Percentiles rank a stretch among this genome's conserved stretches.
phyloP scores from a whole-genome alignment of 1,140 invertebrate species.

The Cecropterus lyciades region DNA sequence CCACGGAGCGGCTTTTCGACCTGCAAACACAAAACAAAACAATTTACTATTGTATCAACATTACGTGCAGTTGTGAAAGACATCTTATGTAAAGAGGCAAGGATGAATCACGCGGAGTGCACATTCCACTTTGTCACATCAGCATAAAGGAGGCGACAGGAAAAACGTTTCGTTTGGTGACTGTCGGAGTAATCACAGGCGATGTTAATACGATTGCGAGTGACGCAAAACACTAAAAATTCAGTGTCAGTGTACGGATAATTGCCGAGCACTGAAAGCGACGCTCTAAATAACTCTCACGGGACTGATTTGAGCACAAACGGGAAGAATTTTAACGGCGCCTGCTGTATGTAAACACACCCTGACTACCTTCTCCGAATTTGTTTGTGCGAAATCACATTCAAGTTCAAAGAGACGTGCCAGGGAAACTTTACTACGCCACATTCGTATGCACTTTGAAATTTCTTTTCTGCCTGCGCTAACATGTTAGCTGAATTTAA shows the following conservation, averaged over 20 bases:
- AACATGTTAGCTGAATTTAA: too few relatives aligned
- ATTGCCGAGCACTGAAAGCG: conserved; percentile 59
- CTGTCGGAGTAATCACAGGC: conserved; percentile 27
- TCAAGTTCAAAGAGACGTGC: background rate
- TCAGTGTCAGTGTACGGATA: conserved; percentile 56
- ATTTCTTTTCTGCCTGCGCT: background rate
- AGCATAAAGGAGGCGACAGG: conserved; percentile 27
- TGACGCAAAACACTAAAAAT: conserved; percentile 47
- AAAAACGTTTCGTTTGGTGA: conserved; percentile 15
- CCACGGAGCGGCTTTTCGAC: conserved; percentile 94
- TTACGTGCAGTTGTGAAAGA: conserved; percentile 2
- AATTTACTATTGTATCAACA: background rate
- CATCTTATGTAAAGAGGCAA: conserved; percentile 9
- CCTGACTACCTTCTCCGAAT: background rate
- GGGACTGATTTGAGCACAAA: conserved; percentile 37
- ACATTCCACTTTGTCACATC: conserved; percentile 28
- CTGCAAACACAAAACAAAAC: conserved; percentile 83
- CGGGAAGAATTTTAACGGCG: conserved; percentile 29
- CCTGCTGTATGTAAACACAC: conserved; percentile 27
- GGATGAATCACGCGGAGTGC: conserved; percentile 11
- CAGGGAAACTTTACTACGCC: background rate
- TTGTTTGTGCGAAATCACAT: conserved; percentile 6
- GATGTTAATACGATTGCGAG: conserved; percentile 31
- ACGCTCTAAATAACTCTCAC: conserved; percentile 59
- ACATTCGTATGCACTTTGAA: background rate